Evolutionary conservation across 37 sponge, comb jelly and placozoan species (phyloP), one percentile per base, ranked within the genome.

Genomic region (Theonella swinhoei): DNA sequence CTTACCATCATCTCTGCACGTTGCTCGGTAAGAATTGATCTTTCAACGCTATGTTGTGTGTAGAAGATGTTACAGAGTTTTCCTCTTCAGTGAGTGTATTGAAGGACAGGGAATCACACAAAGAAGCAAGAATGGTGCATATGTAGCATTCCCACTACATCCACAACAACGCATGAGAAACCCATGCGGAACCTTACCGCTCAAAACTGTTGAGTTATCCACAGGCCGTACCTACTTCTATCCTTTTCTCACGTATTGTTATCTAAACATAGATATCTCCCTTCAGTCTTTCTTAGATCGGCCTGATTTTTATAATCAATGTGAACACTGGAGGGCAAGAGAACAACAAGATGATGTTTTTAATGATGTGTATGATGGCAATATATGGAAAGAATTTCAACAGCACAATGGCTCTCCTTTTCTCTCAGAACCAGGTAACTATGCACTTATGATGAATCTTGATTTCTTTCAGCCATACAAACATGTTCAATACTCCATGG

Each of bases 301-400:
- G 62, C 60, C 42, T 35, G 67, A 58, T 7, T 79, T 78, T 59
- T 47, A 79, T 14, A 67, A 71, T 9, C 60, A 14, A 17, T 87
- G 88, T 75, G 43, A 86, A 38, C 79, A 74, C 35, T 80, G 76
- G 76, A 80, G 42, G 41, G 33, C 61, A 29, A 36, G 70, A 43
- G 26, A 54, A 41, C 24, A 39, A 22, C 33, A 4, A 9, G 26
- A 59, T 42, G 47, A 68, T 68, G 35, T 38, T 34, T 41, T 87
- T 24, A 11, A 47, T 43, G 88, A 88, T 36, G 62, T 88, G 2
- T 88, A 81, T 75, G 77, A 88, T 88, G 82, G 81, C 28, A 80
- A 71, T 35, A 33, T 88, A 24, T 88, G 88, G 88, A 64, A 81
- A 39, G 37, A 68, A 17, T 80, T 88, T 75, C 54, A 68, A 35